These are phyloP conservation scores for Spodoptera picta DNA, from an alignment of 2,888 invertebrate species.

Conservation along the genomic window DNA sequence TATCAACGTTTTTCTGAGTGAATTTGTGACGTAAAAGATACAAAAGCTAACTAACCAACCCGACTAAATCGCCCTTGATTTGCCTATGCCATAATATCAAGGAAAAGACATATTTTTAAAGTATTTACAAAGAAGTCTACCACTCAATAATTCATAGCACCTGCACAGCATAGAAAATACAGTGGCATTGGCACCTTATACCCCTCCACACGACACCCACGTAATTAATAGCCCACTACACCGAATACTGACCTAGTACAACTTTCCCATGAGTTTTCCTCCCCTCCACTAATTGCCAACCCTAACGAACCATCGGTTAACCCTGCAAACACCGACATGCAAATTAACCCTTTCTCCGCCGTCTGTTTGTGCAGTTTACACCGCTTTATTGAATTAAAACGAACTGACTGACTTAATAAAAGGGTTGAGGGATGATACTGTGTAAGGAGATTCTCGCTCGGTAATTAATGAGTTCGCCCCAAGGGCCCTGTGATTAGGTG, in stretches of 20 bases:
- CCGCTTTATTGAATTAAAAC: slow-evolving; percentile 86
- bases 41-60: too few relatives aligned
- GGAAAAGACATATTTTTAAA: too few relatives aligned
- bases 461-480: slow-evolving; percentile 84
- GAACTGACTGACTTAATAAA: slow-evolving; percentile 68
- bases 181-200: slow-evolving; percentile 25
- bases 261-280: slow-evolving; percentile 84
- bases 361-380: slow-evolving; percentile 83
- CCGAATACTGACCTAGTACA: slow-evolving; percentile 85
- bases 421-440: slow-evolving; percentile 85
- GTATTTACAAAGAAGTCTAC: too few relatives aligned
- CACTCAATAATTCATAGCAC: background rate
- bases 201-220: slow-evolving; percentile 25
- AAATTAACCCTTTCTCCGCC: slow-evolving; percentile 87
- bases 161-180: background rate
- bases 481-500: slow-evolving; percentile 78
- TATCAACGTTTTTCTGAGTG: background rate
- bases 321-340: slow-evolving; percentile 85
- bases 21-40: too few relatives aligned
- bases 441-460: slow-evolving; percentile 76
- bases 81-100: too few relatives aligned
- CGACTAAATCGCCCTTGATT: too few relatives aligned
- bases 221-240: slow-evolving; percentile 52
- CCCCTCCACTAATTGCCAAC: slow-evolving; percentile 83
- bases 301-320: slow-evolving; percentile 87